phyloP scores from a whole-genome alignment of 1,140 invertebrate genomes.

The Scaptomyza graminum region DNA sequence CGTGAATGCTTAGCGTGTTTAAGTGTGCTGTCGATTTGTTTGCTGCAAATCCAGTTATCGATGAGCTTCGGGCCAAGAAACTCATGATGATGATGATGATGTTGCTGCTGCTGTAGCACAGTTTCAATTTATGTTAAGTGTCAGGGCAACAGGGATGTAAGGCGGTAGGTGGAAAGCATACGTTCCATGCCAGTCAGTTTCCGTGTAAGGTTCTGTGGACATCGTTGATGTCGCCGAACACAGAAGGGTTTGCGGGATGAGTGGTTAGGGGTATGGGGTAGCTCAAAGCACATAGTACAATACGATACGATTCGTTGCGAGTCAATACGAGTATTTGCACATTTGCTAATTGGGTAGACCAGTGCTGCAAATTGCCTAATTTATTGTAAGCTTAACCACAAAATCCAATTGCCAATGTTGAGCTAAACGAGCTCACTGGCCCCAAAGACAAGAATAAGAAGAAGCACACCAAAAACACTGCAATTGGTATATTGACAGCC shows the following conservation, averaged over 20 bases:
- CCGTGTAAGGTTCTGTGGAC: constrained; percentile 11
- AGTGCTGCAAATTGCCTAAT: constrained; percentile 53
- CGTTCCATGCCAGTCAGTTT: constrained; percentile 7
- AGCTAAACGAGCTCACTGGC: constrained; percentile 18
- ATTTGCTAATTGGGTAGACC: constrained; percentile 36
- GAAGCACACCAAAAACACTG: not conserved
- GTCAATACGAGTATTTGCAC: constrained; percentile 37
- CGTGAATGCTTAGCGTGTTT: constrained; percentile 24
- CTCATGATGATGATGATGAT: constrained; percentile 18
- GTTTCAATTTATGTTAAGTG: constrained; percentile 79
- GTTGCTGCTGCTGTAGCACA: constrained; percentile 40
- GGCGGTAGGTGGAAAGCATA: constrained; percentile 30
- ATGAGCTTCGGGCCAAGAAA: constrained; percentile 45
- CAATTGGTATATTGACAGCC: not conserved
- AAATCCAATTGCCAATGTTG: constrained; percentile 35
- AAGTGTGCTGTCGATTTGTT: constrained; percentile 67
- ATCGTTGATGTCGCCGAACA: not conserved
- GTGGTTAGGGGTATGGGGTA: too few species aligned
- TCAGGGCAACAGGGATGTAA: not conserved
- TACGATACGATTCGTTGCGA: constrained; percentile 1
- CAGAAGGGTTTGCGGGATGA: not conserved
- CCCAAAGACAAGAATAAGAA: constrained; percentile 2
- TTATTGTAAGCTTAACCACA: constrained; percentile 56
- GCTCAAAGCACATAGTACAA: too few species aligned
- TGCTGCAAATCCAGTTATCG: constrained; percentile 78